Evolutionary conservation across 2,797 vertebrate species (phyloP), one percentile per base, ranked within the genome.

Genomic region (Hirundo rustica): DNA sequence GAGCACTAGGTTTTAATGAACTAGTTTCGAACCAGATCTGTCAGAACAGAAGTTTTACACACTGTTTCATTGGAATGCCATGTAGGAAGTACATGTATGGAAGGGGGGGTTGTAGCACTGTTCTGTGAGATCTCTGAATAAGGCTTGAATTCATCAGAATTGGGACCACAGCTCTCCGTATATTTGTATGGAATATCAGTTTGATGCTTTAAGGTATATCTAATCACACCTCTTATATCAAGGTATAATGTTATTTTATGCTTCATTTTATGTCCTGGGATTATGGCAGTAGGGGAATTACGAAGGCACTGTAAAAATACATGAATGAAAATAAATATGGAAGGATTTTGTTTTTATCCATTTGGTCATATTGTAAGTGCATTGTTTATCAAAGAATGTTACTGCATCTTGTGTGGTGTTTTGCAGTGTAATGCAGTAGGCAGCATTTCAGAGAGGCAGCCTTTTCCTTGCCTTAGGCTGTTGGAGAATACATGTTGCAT

Each of bases 91-190:
- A 65, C 17, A 75, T 11, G 6, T 70, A 66, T 92, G 36, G 45
- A 66, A 61, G 54, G 89, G 13, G 9, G 48, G 82, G 61, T 58
- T 80, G 22, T 64, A 73, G n/a, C 86, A 70, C 47, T 72, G 10
- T 75, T 92, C 86, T 78, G 45, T 75, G 65, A 62, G 44, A 42
- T 90, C 91, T 95, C 40, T 90, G 80, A 71, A 50, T 84, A 87
- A 88, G 51, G 19, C 29, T 85, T 54, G 38, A 40, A 5, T 84
- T 79, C 29, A 74, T 62, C 73, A 85, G 93, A 85, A 79, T 45
- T 68, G 72, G 45, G 34, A 77, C 70, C 48, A 38, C 72, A 93
- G 64, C n/a, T 71, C 53, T 65, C 15, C 3, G 10, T 94, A 36
- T 23, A 20, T 83, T 82, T 83, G 15, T 2, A 1, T 74, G 34